phyloP scores from a whole-genome alignment of 2,113 vertebrate species.

The Salvelinus sp. region DNA sequence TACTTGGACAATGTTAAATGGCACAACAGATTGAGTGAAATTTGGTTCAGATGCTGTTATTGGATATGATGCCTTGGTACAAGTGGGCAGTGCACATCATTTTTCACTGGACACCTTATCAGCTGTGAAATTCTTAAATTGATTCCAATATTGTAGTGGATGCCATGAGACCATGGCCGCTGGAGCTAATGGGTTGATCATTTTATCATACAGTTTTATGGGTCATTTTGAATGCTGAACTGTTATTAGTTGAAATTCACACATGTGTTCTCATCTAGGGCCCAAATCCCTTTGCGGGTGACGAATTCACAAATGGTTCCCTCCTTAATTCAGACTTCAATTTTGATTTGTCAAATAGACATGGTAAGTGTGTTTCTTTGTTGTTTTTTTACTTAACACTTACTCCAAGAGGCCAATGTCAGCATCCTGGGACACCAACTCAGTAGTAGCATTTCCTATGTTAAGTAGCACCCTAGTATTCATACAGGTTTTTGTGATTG shows the following conservation, averaged over 20 bases:
- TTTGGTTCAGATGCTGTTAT: too few relatives aligned
- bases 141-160: background rate
- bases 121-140: background rate
- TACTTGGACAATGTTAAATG: too few relatives aligned
- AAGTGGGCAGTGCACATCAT: too few relatives aligned
- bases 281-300: conserved; percentile 91
- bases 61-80: too few relatives aligned
- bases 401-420: too few relatives aligned
- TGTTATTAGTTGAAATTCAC: background rate
- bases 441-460: too few relatives aligned
- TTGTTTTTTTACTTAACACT: too few relatives aligned
- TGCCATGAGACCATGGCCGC: background rate
- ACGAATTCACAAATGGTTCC: conserved; percentile 81
- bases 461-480: too few relatives aligned
- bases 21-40: too few relatives aligned
- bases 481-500: background rate
- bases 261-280: conserved; percentile 70
- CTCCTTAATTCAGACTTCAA: conserved; percentile 81
- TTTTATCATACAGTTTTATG: background rate
- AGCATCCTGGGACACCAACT: too few relatives aligned
- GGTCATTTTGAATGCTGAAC: background rate
- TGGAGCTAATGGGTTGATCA: background rate
- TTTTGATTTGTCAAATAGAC: conserved; percentile 86
- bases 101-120: conserved; percentile 35
- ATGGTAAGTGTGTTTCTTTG: conserved; percentile 74